Evolutionary conservation across 2,113 vertebrate species (phyloP).

Genomic region (Brienomyrus longianalis): DNA sequence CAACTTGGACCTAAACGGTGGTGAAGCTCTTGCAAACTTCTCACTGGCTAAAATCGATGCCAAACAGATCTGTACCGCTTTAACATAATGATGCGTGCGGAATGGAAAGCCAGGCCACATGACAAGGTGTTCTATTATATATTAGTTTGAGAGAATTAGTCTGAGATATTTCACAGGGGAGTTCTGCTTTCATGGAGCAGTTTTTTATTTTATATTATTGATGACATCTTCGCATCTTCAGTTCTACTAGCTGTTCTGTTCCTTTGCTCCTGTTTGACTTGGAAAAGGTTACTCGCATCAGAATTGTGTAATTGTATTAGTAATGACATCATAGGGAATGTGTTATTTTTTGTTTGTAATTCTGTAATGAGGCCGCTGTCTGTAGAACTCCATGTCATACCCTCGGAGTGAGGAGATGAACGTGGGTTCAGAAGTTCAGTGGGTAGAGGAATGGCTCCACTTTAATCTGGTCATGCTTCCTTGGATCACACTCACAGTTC

Average conservation of each 20-base stretch:
- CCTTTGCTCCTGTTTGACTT: background rate
- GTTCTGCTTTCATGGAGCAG: background rate
- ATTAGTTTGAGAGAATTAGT: background rate
- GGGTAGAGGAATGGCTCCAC: background rate
- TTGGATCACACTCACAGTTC: background rate
- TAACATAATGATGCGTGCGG: background rate
- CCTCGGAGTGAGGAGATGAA: background rate
- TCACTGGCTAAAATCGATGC: background rate
- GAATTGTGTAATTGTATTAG: background rate
- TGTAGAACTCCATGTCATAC: background rate
- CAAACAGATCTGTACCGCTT: background rate
- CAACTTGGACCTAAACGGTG: background rate
- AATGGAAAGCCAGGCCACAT: background rate
- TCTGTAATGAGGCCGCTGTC: background rate
- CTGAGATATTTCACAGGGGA: background rate
- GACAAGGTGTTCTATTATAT: background rate
- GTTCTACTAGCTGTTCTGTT: background rate
- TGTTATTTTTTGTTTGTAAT: background rate
- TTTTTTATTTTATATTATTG: background rate
- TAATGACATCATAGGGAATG: background rate
- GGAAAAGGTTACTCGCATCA: background rate
- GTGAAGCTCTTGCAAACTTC: background rate
- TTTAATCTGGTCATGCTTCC: background rate
- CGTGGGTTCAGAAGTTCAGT: background rate
- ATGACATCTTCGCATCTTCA: background rate